phyloP scores from a whole-genome alignment of 2,797 vertebrate species.

The Poeciliopsis infans region DNA sequence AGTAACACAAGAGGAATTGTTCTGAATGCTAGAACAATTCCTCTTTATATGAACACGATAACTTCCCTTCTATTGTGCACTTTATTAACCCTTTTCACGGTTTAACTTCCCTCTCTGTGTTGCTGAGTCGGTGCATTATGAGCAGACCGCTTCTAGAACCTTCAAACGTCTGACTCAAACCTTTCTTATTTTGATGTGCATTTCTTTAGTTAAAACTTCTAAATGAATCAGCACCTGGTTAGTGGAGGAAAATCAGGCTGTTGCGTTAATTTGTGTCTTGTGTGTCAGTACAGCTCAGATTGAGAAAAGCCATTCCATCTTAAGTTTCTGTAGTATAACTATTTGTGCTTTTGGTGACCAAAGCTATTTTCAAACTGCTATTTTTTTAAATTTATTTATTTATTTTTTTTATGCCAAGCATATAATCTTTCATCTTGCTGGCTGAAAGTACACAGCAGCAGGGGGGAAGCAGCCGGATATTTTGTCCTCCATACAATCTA shows the following conservation, averaged over 20 bases:
- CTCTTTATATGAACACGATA: not conserved
- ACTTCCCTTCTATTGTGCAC: slow-evolving; percentile 17
- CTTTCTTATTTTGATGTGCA: slow-evolving; percentile 10
- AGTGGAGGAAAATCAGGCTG: slow-evolving; percentile 4
- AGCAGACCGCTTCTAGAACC: slow-evolving; percentile 4
- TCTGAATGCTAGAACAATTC: not conserved
- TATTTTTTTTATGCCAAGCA: not conserved
- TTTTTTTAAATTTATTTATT: too few species aligned
- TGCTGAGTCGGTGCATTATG: slow-evolving; percentile 2
- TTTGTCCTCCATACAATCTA: too few species aligned
- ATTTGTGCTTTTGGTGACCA: not conserved
- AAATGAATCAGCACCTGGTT: slow-evolving; percentile 7
- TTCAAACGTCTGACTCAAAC: not conserved
- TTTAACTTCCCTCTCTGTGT: slow-evolving; percentile 41
- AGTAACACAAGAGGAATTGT: not conserved
- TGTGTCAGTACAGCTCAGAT: slow-evolving; percentile 11
- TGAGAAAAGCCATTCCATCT: too few species aligned
- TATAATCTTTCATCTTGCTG: not conserved
- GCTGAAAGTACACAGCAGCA: not conserved
- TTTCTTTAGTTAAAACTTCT: slow-evolving; percentile 6
- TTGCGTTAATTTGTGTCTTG: not conserved
- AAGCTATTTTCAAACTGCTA: not conserved
- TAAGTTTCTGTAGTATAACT: not conserved
- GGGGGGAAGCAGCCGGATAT: not conserved
- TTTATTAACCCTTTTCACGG: slow-evolving; percentile 17